Evolutionary conservation across 92 coral and sea anemone genomes (phyloP).

Genomic region (Metridium senile): DNA sequence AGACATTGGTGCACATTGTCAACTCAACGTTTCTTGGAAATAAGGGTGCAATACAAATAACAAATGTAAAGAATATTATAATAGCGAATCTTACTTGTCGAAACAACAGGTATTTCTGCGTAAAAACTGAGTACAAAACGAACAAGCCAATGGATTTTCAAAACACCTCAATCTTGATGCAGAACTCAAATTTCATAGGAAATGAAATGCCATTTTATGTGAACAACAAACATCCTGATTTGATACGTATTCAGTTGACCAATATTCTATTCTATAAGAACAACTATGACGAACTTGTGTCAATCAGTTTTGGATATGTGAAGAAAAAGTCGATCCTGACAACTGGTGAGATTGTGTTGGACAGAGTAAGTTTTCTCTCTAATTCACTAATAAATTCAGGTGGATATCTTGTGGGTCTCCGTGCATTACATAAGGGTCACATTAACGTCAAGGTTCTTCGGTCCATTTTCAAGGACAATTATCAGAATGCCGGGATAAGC

Average conservation of each 20-base stretch:
- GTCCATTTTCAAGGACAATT: slow-evolving; percentile 9
- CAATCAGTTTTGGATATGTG: background rate
- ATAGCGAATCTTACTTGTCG: background rate
- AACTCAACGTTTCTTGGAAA: background rate
- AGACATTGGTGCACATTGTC: background rate
- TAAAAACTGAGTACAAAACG: background rate
- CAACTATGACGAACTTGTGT: background rate
- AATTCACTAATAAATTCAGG: slow-evolving; percentile 9
- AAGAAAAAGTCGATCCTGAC: background rate
- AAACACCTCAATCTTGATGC: background rate
- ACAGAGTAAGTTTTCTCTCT: slow-evolving; percentile 1
- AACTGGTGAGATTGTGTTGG: background rate
- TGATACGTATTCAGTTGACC: background rate
- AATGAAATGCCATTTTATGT: slow-evolving; percentile 9
- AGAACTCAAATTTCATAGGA: background rate
- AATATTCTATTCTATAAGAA: slow-evolving; percentile 11
- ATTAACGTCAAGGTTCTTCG: background rate
- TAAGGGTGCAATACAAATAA: slow-evolving; percentile 1
- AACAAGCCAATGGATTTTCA: background rate
- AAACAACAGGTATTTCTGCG: background rate
- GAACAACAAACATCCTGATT: background rate
- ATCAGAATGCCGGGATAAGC: slow-evolving; percentile 4
- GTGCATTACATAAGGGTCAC: background rate
- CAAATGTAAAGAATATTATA: background rate
- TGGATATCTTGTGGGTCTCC: background rate